Conservation (phyloP, 2,888 invertebrate species). For the Norana najaformis region DNA sequence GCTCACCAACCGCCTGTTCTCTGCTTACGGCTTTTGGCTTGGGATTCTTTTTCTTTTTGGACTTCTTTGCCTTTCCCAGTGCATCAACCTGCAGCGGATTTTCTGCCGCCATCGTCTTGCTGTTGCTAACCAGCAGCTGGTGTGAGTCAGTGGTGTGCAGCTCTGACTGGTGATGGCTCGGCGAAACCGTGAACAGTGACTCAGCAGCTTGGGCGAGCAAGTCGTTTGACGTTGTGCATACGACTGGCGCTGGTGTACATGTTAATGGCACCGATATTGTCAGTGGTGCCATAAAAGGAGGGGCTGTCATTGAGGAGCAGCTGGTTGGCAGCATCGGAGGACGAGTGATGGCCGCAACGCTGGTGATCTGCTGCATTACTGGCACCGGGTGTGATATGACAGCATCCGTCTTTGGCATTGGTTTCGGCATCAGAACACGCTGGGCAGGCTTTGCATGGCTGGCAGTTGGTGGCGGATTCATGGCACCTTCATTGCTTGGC, state of each 20-base stretch:
- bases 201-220: constrained; percentile 63
- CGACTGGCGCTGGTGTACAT: background rate
- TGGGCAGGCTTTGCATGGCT: constrained; percentile 36
- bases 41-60: constrained; percentile 33
- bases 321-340: background rate
- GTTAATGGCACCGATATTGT: background rate
- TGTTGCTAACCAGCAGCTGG: background rate
- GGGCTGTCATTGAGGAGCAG: background rate
- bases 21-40: background rate
- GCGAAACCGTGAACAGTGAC: constrained; percentile 55
- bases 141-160: background rate
- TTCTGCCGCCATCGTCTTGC: background rate
- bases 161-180: background rate
- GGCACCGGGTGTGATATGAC: constrained; percentile 20
- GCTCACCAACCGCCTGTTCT: background rate
- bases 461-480: background rate
- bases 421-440: constrained; percentile 44
- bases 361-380: background rate
- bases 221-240: constrained; percentile 44
- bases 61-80: constrained; percentile 24
- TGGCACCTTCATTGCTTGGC: constrained; percentile 48
- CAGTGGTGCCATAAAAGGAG: background rate
- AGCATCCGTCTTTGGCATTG: constrained; percentile 18
- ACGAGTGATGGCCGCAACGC: background rate
- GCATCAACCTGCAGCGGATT: background rate